Conservation (phyloP, 2,113 vertebrate species). For the Platycercus adscitus region DNA sequence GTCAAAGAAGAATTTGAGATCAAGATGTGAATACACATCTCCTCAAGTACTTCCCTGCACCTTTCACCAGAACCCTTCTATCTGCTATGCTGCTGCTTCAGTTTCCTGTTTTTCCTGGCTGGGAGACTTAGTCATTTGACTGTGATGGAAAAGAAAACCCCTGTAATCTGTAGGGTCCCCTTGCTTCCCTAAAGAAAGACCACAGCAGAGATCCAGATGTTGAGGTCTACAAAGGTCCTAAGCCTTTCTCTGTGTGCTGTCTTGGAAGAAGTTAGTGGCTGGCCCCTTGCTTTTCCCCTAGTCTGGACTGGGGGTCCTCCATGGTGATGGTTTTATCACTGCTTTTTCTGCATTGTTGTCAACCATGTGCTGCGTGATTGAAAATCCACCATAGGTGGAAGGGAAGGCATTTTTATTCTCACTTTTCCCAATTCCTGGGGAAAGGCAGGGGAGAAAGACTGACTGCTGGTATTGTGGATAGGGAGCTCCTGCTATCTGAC, state of each 20-base stretch:
- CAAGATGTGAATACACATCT: background rate
- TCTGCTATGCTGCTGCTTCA: background rate
- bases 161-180: background rate
- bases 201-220: background rate
- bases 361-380: background rate
- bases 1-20: background rate
- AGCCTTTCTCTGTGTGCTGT: background rate
- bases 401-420: background rate
- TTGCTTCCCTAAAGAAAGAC: background rate
- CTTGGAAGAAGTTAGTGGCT: background rate
- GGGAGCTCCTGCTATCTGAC: background rate
- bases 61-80: background rate
- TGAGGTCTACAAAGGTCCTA: background rate
- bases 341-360: background rate
- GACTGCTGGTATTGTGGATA: fast-evolving
- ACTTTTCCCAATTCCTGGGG: background rate
- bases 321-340: background rate
- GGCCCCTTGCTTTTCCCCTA: background rate
- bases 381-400: background rate
- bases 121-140: background rate
- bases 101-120: background rate
- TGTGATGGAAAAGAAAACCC: background rate
- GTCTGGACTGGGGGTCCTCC: background rate
- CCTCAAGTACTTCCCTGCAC: background rate
- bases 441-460: background rate